A percentile compares a stretch with the other conserved stretches of the same genome.
phyloP scores from a whole-genome alignment of 2,113 vertebrate species.

The Condylura cristata region DNA sequence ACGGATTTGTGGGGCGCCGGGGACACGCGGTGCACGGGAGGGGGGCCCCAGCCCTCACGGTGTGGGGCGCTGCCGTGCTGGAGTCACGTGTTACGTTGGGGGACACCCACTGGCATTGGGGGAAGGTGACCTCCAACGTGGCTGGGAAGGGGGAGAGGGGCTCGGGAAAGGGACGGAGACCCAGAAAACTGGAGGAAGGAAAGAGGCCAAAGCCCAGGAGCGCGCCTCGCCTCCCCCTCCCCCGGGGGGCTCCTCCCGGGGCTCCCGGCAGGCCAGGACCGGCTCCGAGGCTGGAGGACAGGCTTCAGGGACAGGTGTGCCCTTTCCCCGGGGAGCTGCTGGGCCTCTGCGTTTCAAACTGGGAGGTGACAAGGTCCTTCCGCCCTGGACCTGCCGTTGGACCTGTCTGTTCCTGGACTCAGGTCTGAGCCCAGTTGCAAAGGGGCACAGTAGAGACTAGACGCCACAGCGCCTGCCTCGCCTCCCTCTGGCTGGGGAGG shows the following conservation, averaged over 20 bases:
- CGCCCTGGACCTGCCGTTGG: neutral
- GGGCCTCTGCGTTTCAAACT: neutral
- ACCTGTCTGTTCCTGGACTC: neutral
- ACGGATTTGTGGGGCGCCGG: neutral
- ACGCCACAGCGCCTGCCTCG: too few species aligned
- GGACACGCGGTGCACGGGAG: neutral
- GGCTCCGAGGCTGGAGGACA: neutral
- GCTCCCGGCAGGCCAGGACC: neutral
- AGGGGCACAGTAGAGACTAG: neutral
- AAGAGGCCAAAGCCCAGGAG: too few species aligned
- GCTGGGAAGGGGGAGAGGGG: too few species aligned
- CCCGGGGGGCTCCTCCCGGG: too few species aligned
- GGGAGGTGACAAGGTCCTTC: neutral
- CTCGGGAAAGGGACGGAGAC: neutral
- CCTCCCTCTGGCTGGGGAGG: too few species aligned
- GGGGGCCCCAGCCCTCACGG: neutral
- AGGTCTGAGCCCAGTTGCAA: neutral
- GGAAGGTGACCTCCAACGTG: slow-evolving; percentile 30
- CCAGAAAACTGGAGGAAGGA: neutral
- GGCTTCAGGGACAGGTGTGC: too few species aligned
- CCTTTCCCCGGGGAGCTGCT: neutral
- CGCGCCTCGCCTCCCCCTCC: too few species aligned
- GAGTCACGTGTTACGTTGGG: neutral
- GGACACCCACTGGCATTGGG: neutral
- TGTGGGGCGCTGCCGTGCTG: neutral